Base-by-base conservation (phyloP, 35 echinoderm and acorn worm species). In the Patiria miniata region DNA sequence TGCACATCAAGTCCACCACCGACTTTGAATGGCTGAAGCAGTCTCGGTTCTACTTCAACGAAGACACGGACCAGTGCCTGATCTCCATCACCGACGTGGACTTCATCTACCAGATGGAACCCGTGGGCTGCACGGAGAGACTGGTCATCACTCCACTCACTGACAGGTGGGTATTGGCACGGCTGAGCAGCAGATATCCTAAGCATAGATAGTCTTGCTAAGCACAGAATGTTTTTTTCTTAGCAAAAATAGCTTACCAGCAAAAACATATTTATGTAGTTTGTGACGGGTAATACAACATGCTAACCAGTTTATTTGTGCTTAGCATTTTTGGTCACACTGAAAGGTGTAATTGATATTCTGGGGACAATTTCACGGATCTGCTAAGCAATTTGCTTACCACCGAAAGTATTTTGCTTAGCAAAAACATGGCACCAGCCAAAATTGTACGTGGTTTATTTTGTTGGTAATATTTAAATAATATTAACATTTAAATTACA, bases 11-110 rank as follows among this genome's bases (percentile, higher is more conserved):
- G 85, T 94, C 95, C 0, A 55, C 85, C 38, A 94, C 88, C 52
- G 95, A 97, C 77, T 99, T 99, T 99, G 96, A 99, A 73, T 99
- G 96, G 96, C 58, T 94, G 51, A 99, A 99, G 82, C 96, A 99
- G 61, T 99, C 96, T 52, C 96, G 96, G 57, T 99, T 99, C 93
- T 99, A 99, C 85, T 99, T 88, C 87, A 99, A 99, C 61, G 96
- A 99, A 40, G 96, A 99, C 93, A 99, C 89, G 2, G 96, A 99
- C 40, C 81, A 89, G n/a, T 99, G 96, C 61, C 36, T 99, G 26
- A 93, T 99, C 42, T 99, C 96, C 16, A 92, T 99, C 65, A 99
- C 96, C 23, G 96, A 99, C 65, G 96, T 99, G 21, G 96, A 99
- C 68, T 99, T 99, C 79, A 56, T 58, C 39, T 99, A 99, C 90